Conservation (phyloP, 2,888 invertebrate genomes). For the Sphaerophoria taeniata region DNA sequence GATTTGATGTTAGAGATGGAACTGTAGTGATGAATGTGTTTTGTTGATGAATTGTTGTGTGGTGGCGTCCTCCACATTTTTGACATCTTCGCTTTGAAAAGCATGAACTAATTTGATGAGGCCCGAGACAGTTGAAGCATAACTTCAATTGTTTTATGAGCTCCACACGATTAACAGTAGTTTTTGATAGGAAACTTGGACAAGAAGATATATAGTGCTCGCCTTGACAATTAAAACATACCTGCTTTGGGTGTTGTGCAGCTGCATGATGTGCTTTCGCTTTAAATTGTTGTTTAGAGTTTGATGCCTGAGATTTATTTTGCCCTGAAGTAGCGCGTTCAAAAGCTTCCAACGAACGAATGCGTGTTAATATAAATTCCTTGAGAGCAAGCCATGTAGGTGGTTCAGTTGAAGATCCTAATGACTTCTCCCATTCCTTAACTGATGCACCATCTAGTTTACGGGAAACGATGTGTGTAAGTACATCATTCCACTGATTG, state of each 20-base stretch:
- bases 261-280: constrained; percentile 28
- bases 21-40: constrained; percentile 2
- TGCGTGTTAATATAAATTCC: constrained; percentile 22
- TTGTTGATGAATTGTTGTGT: constrained; percentile 25
- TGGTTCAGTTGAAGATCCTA: constrained; percentile 30
- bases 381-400: constrained; percentile 16
- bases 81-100: too few species aligned
- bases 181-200: constrained; percentile 39
- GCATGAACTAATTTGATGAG: constrained; percentile 7
- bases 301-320: not conserved
- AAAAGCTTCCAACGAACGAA: constrained; percentile 29
- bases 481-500: constrained; percentile 36
- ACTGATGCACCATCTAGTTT: constrained; percentile 38
- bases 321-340: constrained; percentile 26
- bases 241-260: not conserved
- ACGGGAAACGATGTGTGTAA: constrained; percentile 35
- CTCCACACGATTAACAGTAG: constrained; percentile 24
- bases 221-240: constrained; percentile 36
- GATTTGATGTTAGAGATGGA: not conserved
- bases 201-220: constrained; percentile 42
- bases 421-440: constrained; percentile 48
- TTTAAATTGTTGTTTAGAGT: constrained; percentile 19
- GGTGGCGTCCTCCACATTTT: constrained; percentile 41
- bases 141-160: constrained; percentile 40
- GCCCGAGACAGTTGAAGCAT: constrained; percentile 31